These are phyloP conservation scores for Cryptus armator DNA, from an alignment of 2,888 invertebrate genomes.

Conservation along the genomic window DNA sequence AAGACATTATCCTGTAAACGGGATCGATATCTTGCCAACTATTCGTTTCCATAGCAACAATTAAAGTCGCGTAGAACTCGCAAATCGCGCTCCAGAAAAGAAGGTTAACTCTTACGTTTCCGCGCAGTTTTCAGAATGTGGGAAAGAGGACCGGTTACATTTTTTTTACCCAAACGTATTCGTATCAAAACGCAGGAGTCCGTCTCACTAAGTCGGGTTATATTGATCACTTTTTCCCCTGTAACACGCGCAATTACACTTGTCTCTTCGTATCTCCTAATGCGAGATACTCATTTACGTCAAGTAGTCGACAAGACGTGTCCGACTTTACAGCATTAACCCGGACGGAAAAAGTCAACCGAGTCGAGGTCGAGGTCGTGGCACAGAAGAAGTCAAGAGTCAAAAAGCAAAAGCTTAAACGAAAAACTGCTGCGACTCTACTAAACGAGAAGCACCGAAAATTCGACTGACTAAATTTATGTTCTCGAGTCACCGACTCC, in stretches of 20 bases:
- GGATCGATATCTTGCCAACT: not conserved
- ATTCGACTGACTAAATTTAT: conserved; percentile 44
- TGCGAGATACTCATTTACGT: not conserved
- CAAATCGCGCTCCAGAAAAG: too few relatives aligned
- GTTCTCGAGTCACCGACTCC: conserved; percentile 34
- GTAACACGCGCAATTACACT: not conserved
- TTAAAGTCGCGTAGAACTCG: not conserved
- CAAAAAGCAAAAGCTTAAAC: conserved; percentile 30
- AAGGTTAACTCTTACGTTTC: too few relatives aligned
- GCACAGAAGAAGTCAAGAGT: conserved; percentile 6
- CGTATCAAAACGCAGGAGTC: too few relatives aligned
- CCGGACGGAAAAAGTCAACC: not conserved
- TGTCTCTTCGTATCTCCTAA: not conserved
- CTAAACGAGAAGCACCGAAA: conserved; percentile 47
- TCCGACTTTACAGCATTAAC: not conserved
- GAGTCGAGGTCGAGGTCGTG: conserved; percentile 19
- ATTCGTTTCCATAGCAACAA: not conserved
- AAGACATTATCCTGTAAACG: too few relatives aligned
- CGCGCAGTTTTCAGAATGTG: too few relatives aligned
- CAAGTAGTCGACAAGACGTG: not conserved
- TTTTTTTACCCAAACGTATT: too few relatives aligned
- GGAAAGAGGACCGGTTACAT: too few relatives aligned
- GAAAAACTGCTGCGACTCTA: not conserved
- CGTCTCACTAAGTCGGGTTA: not conserved
- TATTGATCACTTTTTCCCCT: not conserved